Conservation (phyloP, 2,797 vertebrate species). For the Brotogeris chrysoptera region DNA sequence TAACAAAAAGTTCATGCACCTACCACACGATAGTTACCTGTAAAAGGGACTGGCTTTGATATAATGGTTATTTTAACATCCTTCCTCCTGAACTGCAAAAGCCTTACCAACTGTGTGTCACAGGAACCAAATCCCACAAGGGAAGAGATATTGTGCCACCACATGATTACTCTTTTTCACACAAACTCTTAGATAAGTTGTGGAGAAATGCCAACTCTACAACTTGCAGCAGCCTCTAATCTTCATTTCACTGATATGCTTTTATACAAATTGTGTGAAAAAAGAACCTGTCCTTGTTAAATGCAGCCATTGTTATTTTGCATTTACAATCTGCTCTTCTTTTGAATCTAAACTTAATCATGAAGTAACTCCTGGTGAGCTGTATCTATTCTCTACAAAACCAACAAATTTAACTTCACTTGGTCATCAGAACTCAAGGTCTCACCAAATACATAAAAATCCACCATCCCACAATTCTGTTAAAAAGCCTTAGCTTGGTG, state of each 20-base stretch:
- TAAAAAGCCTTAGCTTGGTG: neutral
- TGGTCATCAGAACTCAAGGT: neutral
- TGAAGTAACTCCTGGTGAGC: neutral
- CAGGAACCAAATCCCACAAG: neutral
- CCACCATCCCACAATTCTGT: neutral
- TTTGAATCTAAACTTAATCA: neutral
- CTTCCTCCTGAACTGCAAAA: neutral
- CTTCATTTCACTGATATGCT: neutral
- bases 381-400: neutral
- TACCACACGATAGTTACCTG: slow-evolving; percentile 15
- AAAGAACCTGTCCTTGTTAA: neutral
- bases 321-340: neutral
- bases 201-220: neutral
- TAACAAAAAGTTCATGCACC: neutral
- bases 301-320: neutral
- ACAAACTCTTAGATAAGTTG: neutral
- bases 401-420: neutral
- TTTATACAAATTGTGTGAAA: neutral
- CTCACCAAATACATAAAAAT: neutral
- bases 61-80: neutral
- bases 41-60: slow-evolving; percentile 2
- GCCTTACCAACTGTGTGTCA: neutral
- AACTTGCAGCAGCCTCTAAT: neutral
- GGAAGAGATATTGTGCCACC: neutral
- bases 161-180: neutral